These are phyloP conservation scores for Andrena camellia DNA, from an alignment of 2,888 invertebrate species.

Conservation along the genomic window DNA sequence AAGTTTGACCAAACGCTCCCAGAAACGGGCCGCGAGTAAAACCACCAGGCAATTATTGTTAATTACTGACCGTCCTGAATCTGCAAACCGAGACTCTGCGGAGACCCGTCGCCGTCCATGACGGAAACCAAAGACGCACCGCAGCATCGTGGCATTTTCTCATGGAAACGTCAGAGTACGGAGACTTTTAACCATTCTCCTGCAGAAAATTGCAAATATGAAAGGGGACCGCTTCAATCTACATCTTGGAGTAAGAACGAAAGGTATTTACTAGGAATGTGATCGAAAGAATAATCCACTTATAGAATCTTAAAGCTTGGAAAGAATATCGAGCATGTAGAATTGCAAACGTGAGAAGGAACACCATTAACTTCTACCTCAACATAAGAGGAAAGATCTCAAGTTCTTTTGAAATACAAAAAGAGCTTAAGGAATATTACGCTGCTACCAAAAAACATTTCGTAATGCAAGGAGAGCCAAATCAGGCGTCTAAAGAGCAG, in stretches of 20 bases:
- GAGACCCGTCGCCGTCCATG: conserved; percentile 76
- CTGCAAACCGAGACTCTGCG: conserved; percentile 77
- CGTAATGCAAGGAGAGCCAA: too few species aligned
- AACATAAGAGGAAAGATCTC: too few species aligned
- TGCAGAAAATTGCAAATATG: conserved; percentile 29
- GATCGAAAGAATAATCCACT: too few species aligned
- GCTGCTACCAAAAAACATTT: too few species aligned
- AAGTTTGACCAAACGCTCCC: background rate
- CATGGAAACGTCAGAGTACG: conserved; percentile 62
- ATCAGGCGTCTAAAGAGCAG: too few species aligned
- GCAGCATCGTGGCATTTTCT: conserved; percentile 81
- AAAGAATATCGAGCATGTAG: too few species aligned
- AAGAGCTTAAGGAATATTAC: too few species aligned
- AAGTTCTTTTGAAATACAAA: too few species aligned
- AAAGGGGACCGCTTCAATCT: background rate
- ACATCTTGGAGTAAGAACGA: background rate
- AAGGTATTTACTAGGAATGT: too few species aligned
- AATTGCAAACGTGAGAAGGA: too few species aligned
- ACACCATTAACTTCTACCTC: too few species aligned
- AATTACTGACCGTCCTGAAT: conserved; percentile 82
- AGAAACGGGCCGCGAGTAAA: conserved; percentile 24
- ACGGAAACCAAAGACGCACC: conserved; percentile 79
- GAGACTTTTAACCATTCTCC: conserved; percentile 58
- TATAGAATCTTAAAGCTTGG: too few species aligned
- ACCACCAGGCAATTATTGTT: conserved; percentile 69